Evolutionary conservation across 2,113 vertebrate species (phyloP).

Genomic region (Chloebia gouldiae): DNA sequence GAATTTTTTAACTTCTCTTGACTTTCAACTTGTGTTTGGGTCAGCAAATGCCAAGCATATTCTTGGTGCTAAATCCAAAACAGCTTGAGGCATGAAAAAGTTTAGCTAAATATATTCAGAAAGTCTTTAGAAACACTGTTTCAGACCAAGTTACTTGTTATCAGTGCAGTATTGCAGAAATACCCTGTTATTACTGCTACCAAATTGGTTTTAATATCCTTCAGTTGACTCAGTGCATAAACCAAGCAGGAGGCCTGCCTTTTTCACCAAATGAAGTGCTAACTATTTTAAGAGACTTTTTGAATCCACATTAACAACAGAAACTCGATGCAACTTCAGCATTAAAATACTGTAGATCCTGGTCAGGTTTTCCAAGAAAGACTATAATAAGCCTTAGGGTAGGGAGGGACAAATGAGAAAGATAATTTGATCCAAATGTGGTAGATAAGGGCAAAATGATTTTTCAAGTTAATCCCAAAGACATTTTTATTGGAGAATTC

Average conservation of each 20-base stretch:
- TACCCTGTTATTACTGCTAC: background rate
- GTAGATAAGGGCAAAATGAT: background rate
- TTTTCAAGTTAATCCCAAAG: background rate
- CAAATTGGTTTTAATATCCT: background rate
- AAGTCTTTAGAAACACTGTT: background rate
- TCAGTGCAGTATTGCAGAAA: background rate
- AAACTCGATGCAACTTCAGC: background rate
- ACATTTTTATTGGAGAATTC: background rate
- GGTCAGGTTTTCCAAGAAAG: background rate
- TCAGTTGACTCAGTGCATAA: background rate
- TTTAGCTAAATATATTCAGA: background rate
- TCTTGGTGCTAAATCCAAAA: background rate
- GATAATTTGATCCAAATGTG: background rate
- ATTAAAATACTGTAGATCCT: background rate
- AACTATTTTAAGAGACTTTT: background rate
- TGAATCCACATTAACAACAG: background rate
- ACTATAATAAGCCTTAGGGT: background rate
- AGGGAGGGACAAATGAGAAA: background rate
- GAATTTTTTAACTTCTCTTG: background rate
- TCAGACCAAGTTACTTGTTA: background rate
- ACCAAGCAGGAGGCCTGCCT: background rate
- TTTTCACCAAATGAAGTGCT: background rate
- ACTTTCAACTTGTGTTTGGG: background rate
- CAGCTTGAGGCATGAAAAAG: background rate
- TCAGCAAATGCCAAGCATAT: background rate